Base-by-base conservation (phyloP, 2,888 invertebrate genomes). In the Rosalia funebris region DNA sequence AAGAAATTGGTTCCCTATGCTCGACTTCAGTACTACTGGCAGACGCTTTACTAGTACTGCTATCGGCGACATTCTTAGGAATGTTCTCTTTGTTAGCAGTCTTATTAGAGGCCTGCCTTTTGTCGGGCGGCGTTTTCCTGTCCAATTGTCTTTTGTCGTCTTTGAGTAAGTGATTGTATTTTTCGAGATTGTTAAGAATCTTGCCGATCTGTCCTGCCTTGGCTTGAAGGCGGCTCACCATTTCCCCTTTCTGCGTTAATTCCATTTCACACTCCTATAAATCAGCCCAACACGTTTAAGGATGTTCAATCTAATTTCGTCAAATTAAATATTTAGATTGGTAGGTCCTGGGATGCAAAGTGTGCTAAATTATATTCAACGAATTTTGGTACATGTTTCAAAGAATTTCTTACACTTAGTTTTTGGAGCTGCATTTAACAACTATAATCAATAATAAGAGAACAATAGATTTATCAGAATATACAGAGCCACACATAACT, bases 141-240 rank as follows among this genome's bases (percentile, higher is more conserved):
- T 71, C 69, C n/a, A 41, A 44, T 11, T 62, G 36, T 70, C 75
- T 78, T 71, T 74, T 79, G 55, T 79, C 79, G 71, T 89, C 87
- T 81, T 88, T 89, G 81, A 88, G 81, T 77, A 89, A 86, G 78
- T 90, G 88, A 82, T 91, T 91, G 83, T 90, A 92, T 84, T 91
- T 93, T 85, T 95, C 93, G 80, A 95, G 87, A 84, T 93, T 94
- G 84, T 90, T 90, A 75, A 95, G 88, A 82, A 95, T 92, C 86
- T 93, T 92, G 84, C 95, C 95, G 83, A 97, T 95, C 84, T 96
- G 95, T 80, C 92, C 92, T 74, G 96, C 95, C 86, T 96, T 97
- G 77, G 91, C 91, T 84, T 97, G 97, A 75, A 97, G 90, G 76
- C 95, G 91, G 81, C 92, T 91, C 77, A 97, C 96, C 89, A 96